These are phyloP conservation scores for Phorcus lineatus DNA, from an alignment of 2,888 invertebrate species.

Conservation along the genomic window DNA sequence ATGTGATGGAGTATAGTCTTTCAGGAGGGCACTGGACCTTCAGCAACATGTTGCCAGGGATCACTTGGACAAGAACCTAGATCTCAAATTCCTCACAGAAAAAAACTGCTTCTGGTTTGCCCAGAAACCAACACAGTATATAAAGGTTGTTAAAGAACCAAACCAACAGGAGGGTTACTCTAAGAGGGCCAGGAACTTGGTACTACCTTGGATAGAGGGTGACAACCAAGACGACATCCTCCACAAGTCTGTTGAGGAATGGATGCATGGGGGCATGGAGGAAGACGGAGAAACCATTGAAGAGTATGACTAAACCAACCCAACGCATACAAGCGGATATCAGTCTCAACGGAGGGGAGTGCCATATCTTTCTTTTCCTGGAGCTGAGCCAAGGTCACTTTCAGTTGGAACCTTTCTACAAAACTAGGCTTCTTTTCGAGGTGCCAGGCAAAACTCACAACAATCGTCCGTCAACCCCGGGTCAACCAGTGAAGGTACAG, in stretches of 20 bases:
- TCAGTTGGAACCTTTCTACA: no score
- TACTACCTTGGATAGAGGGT: background rate
- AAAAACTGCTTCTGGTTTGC: background rate
- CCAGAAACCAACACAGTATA: background rate
- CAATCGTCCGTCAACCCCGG: no score
- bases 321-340: no score
- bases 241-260: background rate
- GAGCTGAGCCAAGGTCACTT: no score
- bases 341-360: no score
- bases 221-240: background rate
- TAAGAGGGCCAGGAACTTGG: background rate
- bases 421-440: no score
- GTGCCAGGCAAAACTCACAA: no score
- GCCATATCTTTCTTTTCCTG: no score
- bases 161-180: background rate
- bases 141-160: background rate
- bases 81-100: background rate
- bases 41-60: background rate
- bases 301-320: no score
- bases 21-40: background rate
- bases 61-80: background rate
- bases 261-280: background rate
- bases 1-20: background rate
- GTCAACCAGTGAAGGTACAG: no score
- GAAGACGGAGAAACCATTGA: background rate